Conservation (phyloP, 2,113 vertebrate genomes). For the Pristiophorus japonicus region DNA sequence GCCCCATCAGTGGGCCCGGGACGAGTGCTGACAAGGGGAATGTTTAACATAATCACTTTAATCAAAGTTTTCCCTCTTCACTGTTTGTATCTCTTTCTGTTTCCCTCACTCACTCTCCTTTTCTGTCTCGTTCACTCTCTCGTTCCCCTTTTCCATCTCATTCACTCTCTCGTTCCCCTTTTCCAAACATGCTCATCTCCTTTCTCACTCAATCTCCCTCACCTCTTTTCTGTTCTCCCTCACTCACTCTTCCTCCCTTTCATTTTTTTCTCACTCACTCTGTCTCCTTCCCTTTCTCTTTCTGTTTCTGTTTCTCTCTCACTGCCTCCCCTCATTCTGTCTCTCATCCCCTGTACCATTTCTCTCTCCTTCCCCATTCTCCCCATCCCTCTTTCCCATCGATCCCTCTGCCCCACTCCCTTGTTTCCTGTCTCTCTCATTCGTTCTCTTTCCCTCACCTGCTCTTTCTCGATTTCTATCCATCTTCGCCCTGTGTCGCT, state of each 20-base stretch:
- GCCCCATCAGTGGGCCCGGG: neutral
- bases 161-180: too few relatives aligned
- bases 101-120: neutral
- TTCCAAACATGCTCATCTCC: too few relatives aligned
- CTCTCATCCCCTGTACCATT: neutral
- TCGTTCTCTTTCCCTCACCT: neutral
- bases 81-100: neutral
- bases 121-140: neutral
- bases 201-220: neutral
- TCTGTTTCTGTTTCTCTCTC: neutral
- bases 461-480: neutral
- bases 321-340: neutral
- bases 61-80: neutral
- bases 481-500: neutral
- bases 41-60: neutral
- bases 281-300: neutral
- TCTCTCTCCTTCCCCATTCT: neutral
- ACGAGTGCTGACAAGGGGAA: neutral
- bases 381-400: neutral
- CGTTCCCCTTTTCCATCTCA: neutral
- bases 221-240: neutral
- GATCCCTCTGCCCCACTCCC: neutral
- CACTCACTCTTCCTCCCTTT: too few relatives aligned
- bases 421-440: neutral
- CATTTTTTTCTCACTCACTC: neutral